phyloP scores from a whole-genome alignment of 2,113 vertebrate species.

The Cyanoderma ruficeps region DNA sequence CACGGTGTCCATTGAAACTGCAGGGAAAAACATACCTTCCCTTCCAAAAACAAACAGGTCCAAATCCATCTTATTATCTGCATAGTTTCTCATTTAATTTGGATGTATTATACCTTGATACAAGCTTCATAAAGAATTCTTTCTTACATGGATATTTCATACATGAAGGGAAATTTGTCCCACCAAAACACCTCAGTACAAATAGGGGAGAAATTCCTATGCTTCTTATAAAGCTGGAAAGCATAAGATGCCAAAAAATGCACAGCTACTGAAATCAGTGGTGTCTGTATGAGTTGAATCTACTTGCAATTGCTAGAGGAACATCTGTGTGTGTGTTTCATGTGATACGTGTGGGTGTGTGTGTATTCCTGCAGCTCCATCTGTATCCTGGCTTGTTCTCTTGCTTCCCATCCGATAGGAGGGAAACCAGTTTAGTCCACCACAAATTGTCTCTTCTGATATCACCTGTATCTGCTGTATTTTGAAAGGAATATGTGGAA shows the following conservation, averaged over 20 bases:
- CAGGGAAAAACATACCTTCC: not conserved
- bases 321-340: accelerated
- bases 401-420: not conserved
- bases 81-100: not conserved
- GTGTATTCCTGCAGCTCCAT: not conserved
- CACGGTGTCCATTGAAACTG: not conserved
- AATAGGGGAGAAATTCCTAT: not conserved
- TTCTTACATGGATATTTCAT: not conserved
- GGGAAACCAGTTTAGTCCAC: not conserved
- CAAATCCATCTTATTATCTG: not conserved
- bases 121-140: not conserved
- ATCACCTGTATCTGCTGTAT: not conserved
- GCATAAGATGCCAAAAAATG: not conserved
- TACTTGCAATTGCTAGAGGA: not conserved
- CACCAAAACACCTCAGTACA: not conserved
- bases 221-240: not conserved
- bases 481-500: not conserved
- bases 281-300: not conserved
- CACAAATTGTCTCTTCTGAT: not conserved
- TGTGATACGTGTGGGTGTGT: accelerated
- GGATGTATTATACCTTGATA: not conserved
- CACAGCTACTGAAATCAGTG: not conserved
- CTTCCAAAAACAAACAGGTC: not conserved
- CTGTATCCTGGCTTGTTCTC: not conserved
- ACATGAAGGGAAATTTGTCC: not conserved